A percentile compares a stretch with the other conserved stretches of the same genome.
Evolutionary conservation across 2,888 invertebrate species (phyloP).

Genomic region (Patella depressa): DNA sequence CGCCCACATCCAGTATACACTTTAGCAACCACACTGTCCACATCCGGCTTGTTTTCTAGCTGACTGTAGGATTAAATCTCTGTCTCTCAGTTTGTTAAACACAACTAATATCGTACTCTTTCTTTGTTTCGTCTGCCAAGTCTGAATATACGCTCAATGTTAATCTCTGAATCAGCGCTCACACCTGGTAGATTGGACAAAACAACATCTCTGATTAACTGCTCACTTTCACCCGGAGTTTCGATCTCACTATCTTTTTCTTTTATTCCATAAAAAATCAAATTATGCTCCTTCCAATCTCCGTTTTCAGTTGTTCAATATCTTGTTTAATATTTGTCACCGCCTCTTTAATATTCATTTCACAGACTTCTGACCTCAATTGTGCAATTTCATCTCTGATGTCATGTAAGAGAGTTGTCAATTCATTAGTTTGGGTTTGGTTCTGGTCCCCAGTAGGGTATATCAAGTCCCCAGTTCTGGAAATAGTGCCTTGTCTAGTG

Average conservation of each 20-base stretch:
- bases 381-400: neutral
- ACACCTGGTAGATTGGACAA: neutral
- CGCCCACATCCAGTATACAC: too few species aligned
- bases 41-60: neutral
- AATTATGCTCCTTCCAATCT: constrained; percentile 1
- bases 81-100: neutral
- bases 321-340: constrained; percentile 5
- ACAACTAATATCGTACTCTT: neutral
- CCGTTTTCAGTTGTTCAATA: neutral
- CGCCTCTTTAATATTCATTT: constrained; percentile 7
- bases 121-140: neutral
- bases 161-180: constrained; percentile 4
- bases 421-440: neutral
- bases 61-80: neutral
- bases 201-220: neutral
- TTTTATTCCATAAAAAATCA: constrained; percentile 11
- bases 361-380: neutral
- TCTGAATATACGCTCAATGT: neutral
- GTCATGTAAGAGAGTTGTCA: neutral
- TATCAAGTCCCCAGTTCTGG: neutral
- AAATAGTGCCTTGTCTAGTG: neutral
- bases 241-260: neutral
- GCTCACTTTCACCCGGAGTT: neutral
- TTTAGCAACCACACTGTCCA: too few species aligned
- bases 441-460: neutral